Conservation (phyloP, 2,888 invertebrate genomes). For the Macaria liturata region DNA sequence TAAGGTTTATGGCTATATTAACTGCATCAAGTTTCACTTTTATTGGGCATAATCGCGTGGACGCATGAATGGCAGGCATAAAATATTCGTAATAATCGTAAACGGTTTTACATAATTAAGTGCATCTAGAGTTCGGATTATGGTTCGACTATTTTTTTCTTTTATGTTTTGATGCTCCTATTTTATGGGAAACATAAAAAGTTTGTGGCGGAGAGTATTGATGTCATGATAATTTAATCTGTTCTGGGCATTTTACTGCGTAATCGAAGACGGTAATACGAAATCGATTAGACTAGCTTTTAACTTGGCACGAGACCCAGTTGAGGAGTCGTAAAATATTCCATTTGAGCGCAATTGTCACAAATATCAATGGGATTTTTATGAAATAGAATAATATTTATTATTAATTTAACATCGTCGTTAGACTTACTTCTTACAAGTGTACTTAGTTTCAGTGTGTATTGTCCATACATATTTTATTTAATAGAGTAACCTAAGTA, state of each 20-base stretch:
- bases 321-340: too few species aligned
- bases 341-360: too few species aligned
- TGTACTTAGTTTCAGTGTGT: too few species aligned
- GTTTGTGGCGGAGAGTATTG: conserved; percentile 2
- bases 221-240: conserved; percentile 2
- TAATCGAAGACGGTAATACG: background rate
- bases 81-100: conserved; percentile 26
- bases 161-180: conserved; percentile 1
- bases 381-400: too few species aligned
- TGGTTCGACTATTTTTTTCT: conserved; percentile 11
- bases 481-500: too few species aligned
- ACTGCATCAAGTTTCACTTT: conserved; percentile 37
- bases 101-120: conserved; percentile 26
- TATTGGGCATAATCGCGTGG: conserved; percentile 25
- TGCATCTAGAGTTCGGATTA: conserved; percentile 19
- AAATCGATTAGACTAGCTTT: background rate
- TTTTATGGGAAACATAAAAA: conserved; percentile 10
- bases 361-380: too few species aligned
- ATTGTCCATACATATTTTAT: too few species aligned
- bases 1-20: conserved; percentile 32
- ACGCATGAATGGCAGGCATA: conserved; percentile 19
- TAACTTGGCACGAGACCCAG: background rate
- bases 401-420: too few species aligned
- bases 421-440: too few species aligned
- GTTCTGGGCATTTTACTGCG: background rate